Evolutionary conservation across 2,113 vertebrate genomes (phyloP).

Genomic region (Hoplias malabaricus): DNA sequence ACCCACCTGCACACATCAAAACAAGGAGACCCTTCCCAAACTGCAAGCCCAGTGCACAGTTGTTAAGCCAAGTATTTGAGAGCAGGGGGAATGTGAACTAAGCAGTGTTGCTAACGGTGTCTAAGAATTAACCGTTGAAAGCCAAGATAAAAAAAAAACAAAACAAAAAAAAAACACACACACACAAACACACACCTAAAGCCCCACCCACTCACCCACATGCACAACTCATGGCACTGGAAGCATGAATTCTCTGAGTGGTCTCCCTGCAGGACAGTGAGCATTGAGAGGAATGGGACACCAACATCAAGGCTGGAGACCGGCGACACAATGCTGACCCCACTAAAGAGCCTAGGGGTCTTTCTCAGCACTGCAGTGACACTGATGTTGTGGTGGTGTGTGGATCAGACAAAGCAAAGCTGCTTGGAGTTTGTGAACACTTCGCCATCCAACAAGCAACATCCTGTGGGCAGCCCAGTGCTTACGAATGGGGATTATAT

Average conservation of each 20-base stretch:
- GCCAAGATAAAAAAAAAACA: neutral
- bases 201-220: neutral
- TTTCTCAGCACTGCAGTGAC: no score
- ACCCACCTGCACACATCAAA: slow-evolving; percentile 11
- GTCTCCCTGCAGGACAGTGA: neutral
- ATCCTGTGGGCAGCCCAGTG: no score
- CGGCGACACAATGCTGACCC: no score
- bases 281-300: neutral
- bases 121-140: neutral
- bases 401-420: no score
- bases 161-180: no score
- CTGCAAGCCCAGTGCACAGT: neutral
- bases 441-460: no score
- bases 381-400: no score
- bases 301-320: no score
- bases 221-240: neutral
- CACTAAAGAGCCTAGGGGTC: no score
- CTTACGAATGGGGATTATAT: no score
- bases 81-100: neutral
- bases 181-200: neutral
- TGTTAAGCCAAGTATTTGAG: no score
- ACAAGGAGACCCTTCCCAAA: neutral
- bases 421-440: no score
- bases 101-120: neutral
- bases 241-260: neutral